Evolutionary conservation across 2,113 vertebrate genomes (phyloP), one percentile per base, ranked within the genome.

Genomic region (Sphaerodactylus townsendi): DNA sequence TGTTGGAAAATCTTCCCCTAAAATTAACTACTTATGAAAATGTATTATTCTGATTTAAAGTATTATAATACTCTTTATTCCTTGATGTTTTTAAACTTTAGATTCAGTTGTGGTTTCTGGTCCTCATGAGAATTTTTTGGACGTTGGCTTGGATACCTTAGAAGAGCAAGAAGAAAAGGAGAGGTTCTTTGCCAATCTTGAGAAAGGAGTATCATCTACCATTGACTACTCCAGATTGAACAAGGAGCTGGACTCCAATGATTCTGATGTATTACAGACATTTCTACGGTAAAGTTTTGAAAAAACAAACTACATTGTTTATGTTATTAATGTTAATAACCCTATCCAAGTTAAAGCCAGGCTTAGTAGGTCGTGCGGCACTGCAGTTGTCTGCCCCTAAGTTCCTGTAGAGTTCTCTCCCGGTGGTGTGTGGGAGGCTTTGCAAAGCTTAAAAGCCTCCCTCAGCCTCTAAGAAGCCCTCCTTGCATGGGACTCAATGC

Each of bases 101-200:
- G 97, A 96, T 75, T 92, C 93, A 1, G 70, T 93, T 62, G 50
- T 95, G 83, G 90, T 92, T 65, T 96, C 95, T 86, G 96, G 94
- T 15, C 86, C 95, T 79, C 92, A 85, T 84, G 93, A 85, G 48
- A 95, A 81, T 83, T 7, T 84, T 0, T 1, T 87, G 2, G 93
- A 66, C 64, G 37, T 93, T 89, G 97, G 97, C 74, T 62, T 98
- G 92, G 97, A 98, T 92, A 98, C 97, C 11, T 93, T 98, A 90
- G 96, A 97, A 90, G 98, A 99, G 79, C 94, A 97, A 89, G 96
- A 98, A 83, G 98, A 98, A 88, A 98, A 98, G 91, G 96, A 96
- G 3, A 83, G 88, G n/a, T 97, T 99, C 93, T 98, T 99, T 90
- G 95, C 96, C 41, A 95, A 93, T 41, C 94, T 99, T 11, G 97